Percentiles rank a stretch among this genome's conserved stretches.
These are phyloP conservation scores for Pristionchus mayeri DNA, from an alignment of 2,888 invertebrate species.

Conservation along the genomic window DNA sequence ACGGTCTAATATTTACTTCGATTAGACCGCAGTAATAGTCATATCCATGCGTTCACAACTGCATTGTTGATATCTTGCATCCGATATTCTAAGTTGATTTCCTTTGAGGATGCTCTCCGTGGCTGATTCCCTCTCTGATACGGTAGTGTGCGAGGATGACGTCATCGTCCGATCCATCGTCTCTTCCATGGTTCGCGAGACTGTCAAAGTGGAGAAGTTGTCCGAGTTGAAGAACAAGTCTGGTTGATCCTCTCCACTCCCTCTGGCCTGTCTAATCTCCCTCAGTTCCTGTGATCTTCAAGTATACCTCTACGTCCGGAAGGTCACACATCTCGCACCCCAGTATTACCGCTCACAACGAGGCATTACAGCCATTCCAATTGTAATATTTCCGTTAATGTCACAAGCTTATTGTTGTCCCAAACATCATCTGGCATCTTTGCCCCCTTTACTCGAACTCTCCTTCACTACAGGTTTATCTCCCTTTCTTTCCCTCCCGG, in stretches of 20 bases:
- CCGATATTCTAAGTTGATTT: not conserved
- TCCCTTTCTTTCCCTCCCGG: not conserved
- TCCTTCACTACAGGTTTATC: not conserved
- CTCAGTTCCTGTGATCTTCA: not conserved
- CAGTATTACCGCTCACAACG: not conserved
- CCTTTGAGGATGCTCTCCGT: slow-evolving; percentile 60
- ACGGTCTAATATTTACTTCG: no score
- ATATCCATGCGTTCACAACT: no score
- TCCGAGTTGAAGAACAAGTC: not conserved
- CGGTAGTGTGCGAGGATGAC: slow-evolving; percentile 56
- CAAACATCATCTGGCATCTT: slow-evolving; percentile 14
- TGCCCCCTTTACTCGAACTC: not conserved
- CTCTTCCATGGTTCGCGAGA: slow-evolving; percentile 62
- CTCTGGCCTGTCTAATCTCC: not conserved
- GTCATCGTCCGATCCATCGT: slow-evolving; percentile 60
- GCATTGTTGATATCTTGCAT: no score
- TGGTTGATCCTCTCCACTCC: not conserved
- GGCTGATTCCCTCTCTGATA: slow-evolving; percentile 56
- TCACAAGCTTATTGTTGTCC: slow-evolving; percentile 12
- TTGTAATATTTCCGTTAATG: not conserved
- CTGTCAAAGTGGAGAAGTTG: slow-evolving; percentile 54
- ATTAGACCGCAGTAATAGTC: not conserved
- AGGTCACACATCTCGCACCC: not conserved
- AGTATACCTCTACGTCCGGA: not conserved
- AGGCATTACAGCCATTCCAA: slow-evolving; percentile 31